Conservation (phyloP, 2,113 vertebrate species). For the Hoplias malabaricus region DNA sequence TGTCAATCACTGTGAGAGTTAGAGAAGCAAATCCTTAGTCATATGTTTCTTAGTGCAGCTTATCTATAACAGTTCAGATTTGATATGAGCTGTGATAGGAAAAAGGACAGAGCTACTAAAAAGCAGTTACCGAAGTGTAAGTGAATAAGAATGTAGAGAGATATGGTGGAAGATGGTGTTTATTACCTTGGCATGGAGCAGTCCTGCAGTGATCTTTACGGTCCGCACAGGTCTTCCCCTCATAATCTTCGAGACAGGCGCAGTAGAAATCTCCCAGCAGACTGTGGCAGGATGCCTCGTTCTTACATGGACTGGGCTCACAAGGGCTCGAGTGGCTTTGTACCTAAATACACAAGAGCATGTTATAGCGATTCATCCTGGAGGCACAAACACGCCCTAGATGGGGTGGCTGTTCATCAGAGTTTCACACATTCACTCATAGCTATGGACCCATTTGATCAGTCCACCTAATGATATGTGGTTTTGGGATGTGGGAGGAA, state of each 20-base stretch:
- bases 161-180: neutral
- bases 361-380: no score
- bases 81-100: no score
- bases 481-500: no score
- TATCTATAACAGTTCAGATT: neutral
- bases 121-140: no score
- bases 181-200: conserved; percentile 85
- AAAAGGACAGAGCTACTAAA: no score
- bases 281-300: conserved; percentile 86
- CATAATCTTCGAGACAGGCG: conserved; percentile 85
- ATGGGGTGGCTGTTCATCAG: no score
- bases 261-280: conserved; percentile 91
- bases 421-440: no score
- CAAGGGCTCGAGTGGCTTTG: conserved; percentile 75
- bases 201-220: conserved; percentile 83
- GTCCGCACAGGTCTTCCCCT: conserved; percentile 89
- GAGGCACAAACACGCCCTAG: no score
- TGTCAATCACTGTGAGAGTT: conserved; percentile 84
- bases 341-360: conserved; percentile 65
- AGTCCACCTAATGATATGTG: no score
- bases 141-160: no score
- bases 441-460: no score
- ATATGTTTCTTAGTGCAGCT: neutral
- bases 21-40: neutral
- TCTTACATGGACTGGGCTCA: conserved; percentile 87